These are phyloP conservation scores for Scyliorhinus canicula DNA, from an alignment of 2,797 vertebrate species.

Conservation along the genomic window DNA sequence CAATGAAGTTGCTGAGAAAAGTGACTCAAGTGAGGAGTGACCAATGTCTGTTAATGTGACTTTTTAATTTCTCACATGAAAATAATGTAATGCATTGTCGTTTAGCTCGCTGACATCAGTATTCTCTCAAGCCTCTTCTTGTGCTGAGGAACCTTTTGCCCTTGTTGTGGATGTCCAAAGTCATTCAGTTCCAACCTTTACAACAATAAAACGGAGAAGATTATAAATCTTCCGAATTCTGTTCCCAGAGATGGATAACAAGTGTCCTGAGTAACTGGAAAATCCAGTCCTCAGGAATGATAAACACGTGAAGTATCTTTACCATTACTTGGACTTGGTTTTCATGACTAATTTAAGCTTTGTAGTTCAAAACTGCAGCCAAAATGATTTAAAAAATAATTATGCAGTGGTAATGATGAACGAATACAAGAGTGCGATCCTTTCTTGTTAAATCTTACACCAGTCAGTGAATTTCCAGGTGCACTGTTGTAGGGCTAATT, in stretches of 20 bases:
- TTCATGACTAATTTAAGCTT: neutral
- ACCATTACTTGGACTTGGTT: neutral
- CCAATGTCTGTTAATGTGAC: neutral
- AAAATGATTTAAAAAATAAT: slow-evolving; percentile 20
- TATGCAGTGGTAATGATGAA: slow-evolving; percentile 3
- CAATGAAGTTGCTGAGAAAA: too few species aligned
- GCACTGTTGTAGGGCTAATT: slow-evolving; percentile 31
- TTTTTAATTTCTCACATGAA: neutral
- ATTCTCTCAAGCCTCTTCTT: neutral
- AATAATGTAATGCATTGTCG: neutral
- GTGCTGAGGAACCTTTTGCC: neutral
- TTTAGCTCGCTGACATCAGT: neutral
- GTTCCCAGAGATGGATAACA: neutral
- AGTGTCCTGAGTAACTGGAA: neutral
- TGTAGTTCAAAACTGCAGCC: neutral
- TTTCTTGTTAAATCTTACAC: slow-evolving; percentile 26
- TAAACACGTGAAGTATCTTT: neutral
- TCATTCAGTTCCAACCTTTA: neutral
- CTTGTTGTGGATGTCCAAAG: neutral
- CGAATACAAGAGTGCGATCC: neutral
- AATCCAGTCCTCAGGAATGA: neutral
- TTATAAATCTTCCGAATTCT: neutral
- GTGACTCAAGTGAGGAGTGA: too few species aligned
- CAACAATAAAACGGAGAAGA: neutral
- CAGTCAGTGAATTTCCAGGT: slow-evolving; percentile 21